These are phyloP conservation scores for Chelon auratus DNA, from an alignment of 2,797 vertebrate species.

Conservation along the genomic window DNA sequence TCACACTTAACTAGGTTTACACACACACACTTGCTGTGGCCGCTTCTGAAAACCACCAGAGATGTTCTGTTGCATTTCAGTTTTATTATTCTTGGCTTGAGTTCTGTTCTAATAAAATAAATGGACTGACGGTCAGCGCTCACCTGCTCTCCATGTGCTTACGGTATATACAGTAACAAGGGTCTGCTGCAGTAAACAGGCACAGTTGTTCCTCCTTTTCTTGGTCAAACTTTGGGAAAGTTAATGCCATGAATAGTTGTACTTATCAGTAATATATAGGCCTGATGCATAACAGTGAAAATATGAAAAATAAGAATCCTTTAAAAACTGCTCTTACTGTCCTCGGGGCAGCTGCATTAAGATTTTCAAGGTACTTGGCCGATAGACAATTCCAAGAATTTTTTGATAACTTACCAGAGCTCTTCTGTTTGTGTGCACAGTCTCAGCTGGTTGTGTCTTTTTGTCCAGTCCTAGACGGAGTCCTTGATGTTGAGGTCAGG, in stretches of 20 bases:
- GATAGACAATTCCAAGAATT: neutral
- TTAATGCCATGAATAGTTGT: too few species aligned
- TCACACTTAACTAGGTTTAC: constrained; percentile 7
- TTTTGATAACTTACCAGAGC: neutral
- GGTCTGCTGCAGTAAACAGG: neutral
- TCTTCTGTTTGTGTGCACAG: neutral
- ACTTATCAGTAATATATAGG: too few species aligned
- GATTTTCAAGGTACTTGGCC: neutral
- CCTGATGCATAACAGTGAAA: too few species aligned
- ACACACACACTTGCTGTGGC: neutral
- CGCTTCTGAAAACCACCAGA: constrained; percentile 9
- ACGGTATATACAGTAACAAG: constrained; percentile 1
- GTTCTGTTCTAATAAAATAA: constrained; percentile 5
- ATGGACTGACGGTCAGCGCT: constrained; percentile 9
- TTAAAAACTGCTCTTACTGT: neutral
- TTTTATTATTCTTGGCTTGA: constrained; percentile 6
- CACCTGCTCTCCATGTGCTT: constrained; percentile 26
- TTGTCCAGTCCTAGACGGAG: neutral
- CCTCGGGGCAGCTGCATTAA: neutral
- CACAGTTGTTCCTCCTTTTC: neutral
- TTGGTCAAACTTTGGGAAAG: neutral
- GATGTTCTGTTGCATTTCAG: constrained; percentile 9
- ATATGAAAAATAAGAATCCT: neutral
- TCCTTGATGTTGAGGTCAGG: neutral
- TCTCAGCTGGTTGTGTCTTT: neutral